Evolutionary conservation across 2,113 vertebrate genomes (phyloP).

Genomic region (Lepidothrix coronata): DNA sequence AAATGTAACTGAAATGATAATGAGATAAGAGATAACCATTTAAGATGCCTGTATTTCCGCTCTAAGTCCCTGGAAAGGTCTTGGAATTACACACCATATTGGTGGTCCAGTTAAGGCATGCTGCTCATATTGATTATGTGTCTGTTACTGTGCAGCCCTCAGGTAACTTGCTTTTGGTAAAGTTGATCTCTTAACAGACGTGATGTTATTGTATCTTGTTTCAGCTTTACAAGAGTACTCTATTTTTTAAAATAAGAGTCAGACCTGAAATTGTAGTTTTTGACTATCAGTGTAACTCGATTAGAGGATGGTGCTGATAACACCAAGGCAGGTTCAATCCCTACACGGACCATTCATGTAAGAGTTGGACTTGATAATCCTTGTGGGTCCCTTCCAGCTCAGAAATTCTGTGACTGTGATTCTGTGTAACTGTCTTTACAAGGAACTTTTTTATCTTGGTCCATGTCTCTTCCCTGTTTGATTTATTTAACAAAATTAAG

Average conservation of each 20-base stretch:
- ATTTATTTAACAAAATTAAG: not conserved
- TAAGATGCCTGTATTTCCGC: not conserved
- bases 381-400: not conserved
- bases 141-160: not conserved
- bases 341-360: not conserved
- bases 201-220: not conserved
- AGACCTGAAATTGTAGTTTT: not conserved
- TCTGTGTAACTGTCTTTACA: not conserved
- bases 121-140: not conserved
- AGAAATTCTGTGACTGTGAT: not conserved
- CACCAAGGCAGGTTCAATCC: accelerated
- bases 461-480: not conserved
- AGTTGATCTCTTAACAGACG: not conserved
- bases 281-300: not conserved
- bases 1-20: not conserved
- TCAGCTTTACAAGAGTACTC: not conserved
- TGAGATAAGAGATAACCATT: not conserved
- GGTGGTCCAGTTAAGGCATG: not conserved
- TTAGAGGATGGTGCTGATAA: not conserved
- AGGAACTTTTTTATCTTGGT: not conserved
- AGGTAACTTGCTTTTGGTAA: not conserved
- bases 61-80: not conserved
- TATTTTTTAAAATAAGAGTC: not conserved
- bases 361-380: not conserved
- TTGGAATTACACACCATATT: not conserved